phyloP scores from a whole-genome alignment of 2,888 invertebrate genomes.

The Antitype chi region DNA sequence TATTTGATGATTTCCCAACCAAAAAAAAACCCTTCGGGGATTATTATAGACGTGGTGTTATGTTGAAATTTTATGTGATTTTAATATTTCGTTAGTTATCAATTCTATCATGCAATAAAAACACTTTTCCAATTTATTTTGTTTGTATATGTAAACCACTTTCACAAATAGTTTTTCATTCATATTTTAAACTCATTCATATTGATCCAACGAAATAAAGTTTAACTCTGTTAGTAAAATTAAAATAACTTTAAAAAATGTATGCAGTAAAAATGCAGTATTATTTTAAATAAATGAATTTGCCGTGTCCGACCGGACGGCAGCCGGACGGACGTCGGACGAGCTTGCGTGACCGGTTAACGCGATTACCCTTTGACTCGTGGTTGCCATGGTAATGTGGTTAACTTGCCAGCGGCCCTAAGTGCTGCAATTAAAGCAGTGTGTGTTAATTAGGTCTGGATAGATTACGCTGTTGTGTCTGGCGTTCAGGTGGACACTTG shows the following conservation, averaged over 20 bases:
- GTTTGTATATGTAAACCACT: neutral
- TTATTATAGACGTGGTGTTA: too few relatives aligned
- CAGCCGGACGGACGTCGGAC: conserved; percentile 3
- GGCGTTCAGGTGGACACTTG: neutral
- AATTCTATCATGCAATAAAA: neutral
- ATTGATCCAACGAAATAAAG: conserved; percentile 25
- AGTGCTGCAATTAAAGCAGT: conserved; percentile 36
- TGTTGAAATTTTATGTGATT: too few relatives aligned
- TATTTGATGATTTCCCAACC: too few relatives aligned
- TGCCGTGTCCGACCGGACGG: conserved; percentile 9
- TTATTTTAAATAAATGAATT: conserved; percentile 44
- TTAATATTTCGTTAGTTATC: neutral
- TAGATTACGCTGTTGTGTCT: neutral
- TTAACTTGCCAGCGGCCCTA: conserved; percentile 34
- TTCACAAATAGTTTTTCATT: neutral
- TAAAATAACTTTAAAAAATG: conserved; percentile 17
- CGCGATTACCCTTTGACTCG: conserved; percentile 48
- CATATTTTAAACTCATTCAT: conserved; percentile 5
- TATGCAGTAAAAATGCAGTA: conserved; percentile 28
- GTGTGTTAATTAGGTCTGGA: conserved; percentile 21
- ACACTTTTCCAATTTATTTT: neutral
- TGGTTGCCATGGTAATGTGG: conserved; percentile 43
- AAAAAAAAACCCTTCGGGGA: too few relatives aligned
- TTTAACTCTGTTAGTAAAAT: conserved; percentile 13
- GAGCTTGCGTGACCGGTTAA: conserved; percentile 34